These are phyloP conservation scores for Zaprionus ornatus DNA, from an alignment of 1,140 invertebrate species.

Conservation along the genomic window DNA sequence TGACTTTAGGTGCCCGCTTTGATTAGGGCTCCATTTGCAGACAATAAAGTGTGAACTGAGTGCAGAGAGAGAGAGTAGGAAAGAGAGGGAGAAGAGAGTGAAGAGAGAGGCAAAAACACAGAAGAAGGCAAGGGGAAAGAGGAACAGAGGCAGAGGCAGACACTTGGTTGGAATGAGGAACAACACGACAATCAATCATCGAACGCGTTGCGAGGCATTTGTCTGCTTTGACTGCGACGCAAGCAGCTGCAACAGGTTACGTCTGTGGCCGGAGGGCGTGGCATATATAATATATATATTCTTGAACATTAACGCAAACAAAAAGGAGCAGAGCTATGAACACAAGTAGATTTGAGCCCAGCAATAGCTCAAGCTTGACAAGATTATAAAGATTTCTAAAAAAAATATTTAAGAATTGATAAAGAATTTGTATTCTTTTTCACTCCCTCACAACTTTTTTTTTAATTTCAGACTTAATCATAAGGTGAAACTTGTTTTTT, in stretches of 20 bases:
- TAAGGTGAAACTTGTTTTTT: neutral
- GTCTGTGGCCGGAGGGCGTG: neutral
- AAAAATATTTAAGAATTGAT: no score
- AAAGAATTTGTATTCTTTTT: no score
- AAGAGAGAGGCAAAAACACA: neutral
- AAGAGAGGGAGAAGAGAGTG: neutral
- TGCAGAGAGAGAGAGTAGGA: neutral
- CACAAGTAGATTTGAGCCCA: neutral
- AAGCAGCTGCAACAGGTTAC: slow-evolving; percentile 59
- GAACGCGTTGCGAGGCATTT: slow-evolving; percentile 18
- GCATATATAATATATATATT: neutral
- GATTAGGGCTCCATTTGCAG: slow-evolving; percentile 35
- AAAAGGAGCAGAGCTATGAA: neutral
- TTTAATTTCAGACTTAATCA: no score
- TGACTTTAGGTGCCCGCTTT: slow-evolving; percentile 37
- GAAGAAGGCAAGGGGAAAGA: neutral
- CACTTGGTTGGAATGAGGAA: neutral
- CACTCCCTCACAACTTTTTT: no score
- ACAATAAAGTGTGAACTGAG: slow-evolving; percentile 2
- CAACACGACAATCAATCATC: slow-evolving; percentile 52
- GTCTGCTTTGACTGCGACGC: neutral
- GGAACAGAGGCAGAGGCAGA: neutral
- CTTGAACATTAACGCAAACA: neutral
- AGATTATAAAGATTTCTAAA: no score
- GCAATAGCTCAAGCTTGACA: neutral